Percentiles rank a stretch among this genome's conserved stretches.
These are phyloP conservation scores for Myotis lucifugus DNA, from an alignment of 2,113 vertebrate genomes.

Conservation along the genomic window DNA sequence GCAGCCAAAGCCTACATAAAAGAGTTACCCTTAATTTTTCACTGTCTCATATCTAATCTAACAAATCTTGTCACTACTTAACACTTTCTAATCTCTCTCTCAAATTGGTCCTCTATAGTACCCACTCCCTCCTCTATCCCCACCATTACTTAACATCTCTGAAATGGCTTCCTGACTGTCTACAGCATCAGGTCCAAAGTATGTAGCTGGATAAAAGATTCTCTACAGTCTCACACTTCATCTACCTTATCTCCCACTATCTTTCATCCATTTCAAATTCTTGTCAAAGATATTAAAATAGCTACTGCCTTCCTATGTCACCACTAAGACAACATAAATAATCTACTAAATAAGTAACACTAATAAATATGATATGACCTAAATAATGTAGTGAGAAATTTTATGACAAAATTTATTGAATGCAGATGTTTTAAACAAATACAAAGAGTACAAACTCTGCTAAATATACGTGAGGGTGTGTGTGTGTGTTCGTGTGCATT, in stretches of 20 bases:
- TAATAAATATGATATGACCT: background rate
- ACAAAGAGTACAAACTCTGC: background rate
- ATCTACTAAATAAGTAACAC: background rate
- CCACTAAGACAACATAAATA: background rate
- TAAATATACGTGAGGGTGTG: background rate
- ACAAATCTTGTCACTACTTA: background rate
- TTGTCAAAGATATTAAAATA: background rate
- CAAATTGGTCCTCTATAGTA: background rate
- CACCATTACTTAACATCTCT: background rate
- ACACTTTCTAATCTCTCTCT: background rate
- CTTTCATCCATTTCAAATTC: conserved; percentile 5
- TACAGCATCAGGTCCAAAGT: background rate
- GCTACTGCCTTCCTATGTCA: background rate
- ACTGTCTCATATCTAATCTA: background rate
- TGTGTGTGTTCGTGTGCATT: too few relatives aligned
- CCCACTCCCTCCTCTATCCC: background rate
- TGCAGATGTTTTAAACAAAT: conserved; percentile 25
- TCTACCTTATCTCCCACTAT: background rate
- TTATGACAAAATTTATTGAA: conserved; percentile 28
- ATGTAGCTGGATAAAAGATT: background rate
- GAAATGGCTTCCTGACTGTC: background rate
- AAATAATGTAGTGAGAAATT: background rate
- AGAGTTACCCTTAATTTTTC: background rate
- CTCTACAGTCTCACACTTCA: background rate
- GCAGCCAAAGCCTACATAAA: background rate